Conservation (phyloP, 2,888 invertebrate species). For the Lottia scabra region DNA sequence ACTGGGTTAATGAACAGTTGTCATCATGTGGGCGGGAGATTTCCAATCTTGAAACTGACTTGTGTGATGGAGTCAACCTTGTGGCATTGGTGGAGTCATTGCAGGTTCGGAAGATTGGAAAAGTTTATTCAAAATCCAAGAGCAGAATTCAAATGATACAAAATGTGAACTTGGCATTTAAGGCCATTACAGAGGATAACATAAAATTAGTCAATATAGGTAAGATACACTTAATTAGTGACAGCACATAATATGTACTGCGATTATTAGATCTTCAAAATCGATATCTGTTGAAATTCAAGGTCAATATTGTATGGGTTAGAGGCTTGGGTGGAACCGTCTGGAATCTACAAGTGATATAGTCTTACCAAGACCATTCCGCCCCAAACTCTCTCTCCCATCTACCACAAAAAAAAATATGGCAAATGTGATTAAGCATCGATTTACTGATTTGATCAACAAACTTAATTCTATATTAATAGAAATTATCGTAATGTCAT, state of each 20-base stretch:
- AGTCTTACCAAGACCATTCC: no score
- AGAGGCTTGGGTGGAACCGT: no score
- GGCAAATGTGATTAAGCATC: no score
- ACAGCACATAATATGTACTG: no score
- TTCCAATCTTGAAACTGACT: conserved; percentile 86
- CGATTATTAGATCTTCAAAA: no score
- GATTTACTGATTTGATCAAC: no score
- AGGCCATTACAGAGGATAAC: conserved; percentile 94
- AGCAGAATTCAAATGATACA: conserved; percentile 97
- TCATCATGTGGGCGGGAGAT: conserved; percentile 73
- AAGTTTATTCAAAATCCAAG: conserved; percentile 81
- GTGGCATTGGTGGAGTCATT: conserved; percentile 92
- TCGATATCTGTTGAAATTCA: neutral
- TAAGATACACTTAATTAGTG: conserved; percentile 69
- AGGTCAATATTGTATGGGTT: neutral
- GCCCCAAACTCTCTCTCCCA: no score
- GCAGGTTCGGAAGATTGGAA: conserved; percentile 76
- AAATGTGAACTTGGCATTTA: conserved; percentile 93
- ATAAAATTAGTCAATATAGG: conserved; percentile 98
- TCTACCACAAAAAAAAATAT: no score
- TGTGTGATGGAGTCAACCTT: conserved; percentile 90
- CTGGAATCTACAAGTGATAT: no score
- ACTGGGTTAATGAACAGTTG: conserved; percentile 92
- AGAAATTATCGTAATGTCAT: no score
- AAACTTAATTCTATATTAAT: no score